Conservation (phyloP, 2,113 vertebrate genomes). For the Ornithorhynchus anatinus region DNA sequence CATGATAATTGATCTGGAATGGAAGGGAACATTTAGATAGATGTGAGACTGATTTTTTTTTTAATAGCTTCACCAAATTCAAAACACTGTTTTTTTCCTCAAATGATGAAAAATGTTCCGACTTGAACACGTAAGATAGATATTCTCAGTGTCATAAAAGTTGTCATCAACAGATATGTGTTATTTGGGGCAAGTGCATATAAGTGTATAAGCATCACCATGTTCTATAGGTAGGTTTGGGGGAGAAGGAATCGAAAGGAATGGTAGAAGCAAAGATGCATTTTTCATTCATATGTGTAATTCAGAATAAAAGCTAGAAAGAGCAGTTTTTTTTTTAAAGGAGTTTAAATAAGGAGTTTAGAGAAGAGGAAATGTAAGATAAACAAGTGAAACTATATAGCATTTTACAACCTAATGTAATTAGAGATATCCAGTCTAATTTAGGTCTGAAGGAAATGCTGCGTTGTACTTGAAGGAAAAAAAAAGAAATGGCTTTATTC, state of each 20-base stretch:
- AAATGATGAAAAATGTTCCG: not conserved
- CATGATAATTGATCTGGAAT: slow-evolving; percentile 13
- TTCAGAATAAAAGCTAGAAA: not conserved
- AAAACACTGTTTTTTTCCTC: slow-evolving; percentile 14
- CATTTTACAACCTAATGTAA: slow-evolving; percentile 42
- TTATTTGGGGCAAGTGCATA: not conserved
- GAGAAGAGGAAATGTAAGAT: slow-evolving; percentile 17
- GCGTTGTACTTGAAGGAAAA: slow-evolving; percentile 16
- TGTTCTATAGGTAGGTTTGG: not conserved
- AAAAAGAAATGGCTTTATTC: slow-evolving; percentile 56
- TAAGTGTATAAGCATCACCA: not conserved
- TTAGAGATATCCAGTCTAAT: slow-evolving; percentile 35
- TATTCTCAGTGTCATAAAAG: not conserved
- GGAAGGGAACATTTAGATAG: not conserved
- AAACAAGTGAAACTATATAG: not conserved
- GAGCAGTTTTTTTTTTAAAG: slow-evolving; percentile 14
- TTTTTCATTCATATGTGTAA: not conserved
- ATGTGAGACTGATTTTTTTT: not conserved
- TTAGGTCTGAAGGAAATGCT: slow-evolving; percentile 18
- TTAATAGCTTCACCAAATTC: not conserved
- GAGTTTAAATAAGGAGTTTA: slow-evolving; percentile 31
- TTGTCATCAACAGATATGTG: not conserved
- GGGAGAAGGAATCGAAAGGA: not conserved
- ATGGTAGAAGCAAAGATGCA: not conserved
- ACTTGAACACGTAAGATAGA: not conserved